Evolutionary conservation across 2,113 vertebrate genomes (phyloP), one percentile per base, ranked within the genome.

Genomic region (Perccottus glenii): DNA sequence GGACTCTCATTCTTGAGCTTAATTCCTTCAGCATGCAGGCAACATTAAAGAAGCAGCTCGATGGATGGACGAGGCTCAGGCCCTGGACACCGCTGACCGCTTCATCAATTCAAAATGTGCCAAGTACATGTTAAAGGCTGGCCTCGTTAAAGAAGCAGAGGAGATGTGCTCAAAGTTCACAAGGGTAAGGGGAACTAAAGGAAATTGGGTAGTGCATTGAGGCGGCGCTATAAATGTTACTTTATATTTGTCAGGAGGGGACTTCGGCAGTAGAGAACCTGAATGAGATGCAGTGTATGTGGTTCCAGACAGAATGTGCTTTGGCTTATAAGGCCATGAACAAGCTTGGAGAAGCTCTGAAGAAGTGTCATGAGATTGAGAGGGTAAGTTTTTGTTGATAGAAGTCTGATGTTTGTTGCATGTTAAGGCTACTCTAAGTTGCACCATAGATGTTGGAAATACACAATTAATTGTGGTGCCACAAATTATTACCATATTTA

Each of bases 151-250:
- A 77, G 96, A 98, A 77, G 96, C 96, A 6, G 96, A 98, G 88
- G 96, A 97, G 91, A 98, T 97, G 96, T 97, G 96, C 85, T 95
- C 95, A 44, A 98, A 97, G 84, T 98, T 98, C 91, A 97, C 96
- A 0, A 90, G 95, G 94, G 95, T 96, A 86, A 87, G 94, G 48
- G 64, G 14, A 19, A 5, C 2, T 38, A 0, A 5, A 2, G 14
- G 7, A 58, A 58, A 36, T 27, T 6, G n/a, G 5, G 5, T 11
- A 15, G n/a, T 42, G 36, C 9, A 42, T 5, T 40, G 0, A 58
- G 5, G 36, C 35, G 4, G 6, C 10, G 14, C 14, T 58, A 5
- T 43, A 27, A 58, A 16, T 75, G 52, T 64, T 1, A 70, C 5
- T 44, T 43, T 70, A 9, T 59, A 5, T 40, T n/a, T 45, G 9